These are phyloP conservation scores for Datnioides undecimradiatus DNA, from an alignment of 2,113 vertebrate genomes.

Conservation along the genomic window DNA sequence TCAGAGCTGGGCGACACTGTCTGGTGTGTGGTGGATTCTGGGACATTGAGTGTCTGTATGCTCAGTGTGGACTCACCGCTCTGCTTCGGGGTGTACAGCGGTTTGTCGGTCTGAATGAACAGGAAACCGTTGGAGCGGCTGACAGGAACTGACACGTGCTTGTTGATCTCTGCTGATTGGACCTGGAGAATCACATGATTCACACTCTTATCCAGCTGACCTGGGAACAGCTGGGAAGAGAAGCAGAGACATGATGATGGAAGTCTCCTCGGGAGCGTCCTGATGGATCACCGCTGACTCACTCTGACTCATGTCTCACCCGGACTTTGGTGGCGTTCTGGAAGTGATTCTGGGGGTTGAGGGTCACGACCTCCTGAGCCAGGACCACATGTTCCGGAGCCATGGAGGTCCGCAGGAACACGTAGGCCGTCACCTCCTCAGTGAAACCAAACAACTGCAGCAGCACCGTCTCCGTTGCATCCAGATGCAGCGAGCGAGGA, in stretches of 20 bases:
- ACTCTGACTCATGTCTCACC: constrained; percentile 73
- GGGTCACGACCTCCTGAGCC: constrained; percentile 64
- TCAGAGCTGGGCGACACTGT: too few species aligned
- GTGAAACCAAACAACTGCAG: constrained; percentile 89
- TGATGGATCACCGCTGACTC: too few species aligned
- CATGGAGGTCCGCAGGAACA: constrained; percentile 88
- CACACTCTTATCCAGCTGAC: constrained; percentile 72
- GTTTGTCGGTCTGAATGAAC: constrained; percentile 94
- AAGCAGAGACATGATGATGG: constrained; percentile 8
- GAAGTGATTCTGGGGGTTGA: constrained; percentile 85
- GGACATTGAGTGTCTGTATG: background rate
- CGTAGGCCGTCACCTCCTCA: constrained; percentile 72
- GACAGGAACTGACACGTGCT: constrained; percentile 82
- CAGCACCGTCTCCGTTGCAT: constrained; percentile 86
- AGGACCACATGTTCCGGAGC: constrained; percentile 74
- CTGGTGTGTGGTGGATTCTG: constrained; percentile 5
- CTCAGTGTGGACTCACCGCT: constrained; percentile 85
- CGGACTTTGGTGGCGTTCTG: constrained; percentile 82
- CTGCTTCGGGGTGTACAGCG: constrained; percentile 92
- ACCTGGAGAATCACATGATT: constrained; percentile 87
- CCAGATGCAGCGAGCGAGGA: constrained; percentile 85
- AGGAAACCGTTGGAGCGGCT: constrained; percentile 90
- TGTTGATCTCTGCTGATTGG: constrained; percentile 84
- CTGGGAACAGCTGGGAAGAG: constrained; percentile 82
- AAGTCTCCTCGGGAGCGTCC: fast-evolving